phyloP scores from a whole-genome alignment of 2,113 vertebrate species.

The Carlito syrichta region DNA sequence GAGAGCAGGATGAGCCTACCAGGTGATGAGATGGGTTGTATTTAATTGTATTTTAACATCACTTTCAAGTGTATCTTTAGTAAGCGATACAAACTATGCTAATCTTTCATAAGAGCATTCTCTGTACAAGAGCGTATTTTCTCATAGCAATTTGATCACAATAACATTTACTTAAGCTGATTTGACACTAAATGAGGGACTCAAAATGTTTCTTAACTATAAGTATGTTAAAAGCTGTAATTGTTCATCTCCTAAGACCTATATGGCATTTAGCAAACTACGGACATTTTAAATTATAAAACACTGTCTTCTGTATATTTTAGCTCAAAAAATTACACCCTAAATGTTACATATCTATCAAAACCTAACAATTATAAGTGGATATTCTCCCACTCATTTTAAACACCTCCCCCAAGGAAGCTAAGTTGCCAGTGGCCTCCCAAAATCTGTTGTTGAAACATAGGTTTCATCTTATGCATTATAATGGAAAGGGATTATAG shows the following conservation, averaged over 20 bases:
- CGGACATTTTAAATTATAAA: constrained; percentile 7
- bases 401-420: background rate
- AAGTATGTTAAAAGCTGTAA: background rate
- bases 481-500: background rate
- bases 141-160: background rate
- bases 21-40: background rate
- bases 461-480: background rate
- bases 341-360: background rate
- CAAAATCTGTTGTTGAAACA: background rate
- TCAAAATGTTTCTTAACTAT: background rate
- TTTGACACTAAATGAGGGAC: background rate
- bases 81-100: background rate
- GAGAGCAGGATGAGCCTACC: background rate
- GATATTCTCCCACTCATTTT: background rate
- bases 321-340: background rate
- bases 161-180: background rate
- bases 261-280: background rate
- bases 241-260: background rate
- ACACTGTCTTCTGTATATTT: background rate
- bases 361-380: background rate
- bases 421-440: background rate
- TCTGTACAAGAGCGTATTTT: background rate
- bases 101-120: background rate
- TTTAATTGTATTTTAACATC: background rate
- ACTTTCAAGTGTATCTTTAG: background rate